Percentiles rank a stretch among this genome's conserved stretches.
These are phyloP conservation scores for Carcinoscorpius rotundicauda DNA, from an alignment of 1,140 invertebrate species.

Conservation along the genomic window DNA sequence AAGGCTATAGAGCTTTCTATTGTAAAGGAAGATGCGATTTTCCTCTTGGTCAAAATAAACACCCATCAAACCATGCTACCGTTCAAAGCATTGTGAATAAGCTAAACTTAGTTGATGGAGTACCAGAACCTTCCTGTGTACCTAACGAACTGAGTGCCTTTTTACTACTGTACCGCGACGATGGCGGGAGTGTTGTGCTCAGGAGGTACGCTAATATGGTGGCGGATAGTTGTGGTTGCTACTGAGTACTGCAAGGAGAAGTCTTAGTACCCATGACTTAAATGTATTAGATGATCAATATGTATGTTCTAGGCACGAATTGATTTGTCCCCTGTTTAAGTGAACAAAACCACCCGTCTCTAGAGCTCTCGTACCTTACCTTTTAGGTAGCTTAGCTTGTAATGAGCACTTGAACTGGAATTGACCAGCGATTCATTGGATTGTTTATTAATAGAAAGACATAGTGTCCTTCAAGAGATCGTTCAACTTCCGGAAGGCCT, in stretches of 20 bases:
- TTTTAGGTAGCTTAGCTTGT: too few species aligned
- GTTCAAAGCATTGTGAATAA: constrained; percentile 83
- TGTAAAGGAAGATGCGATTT: constrained; percentile 88
- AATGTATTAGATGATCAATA: too few species aligned
- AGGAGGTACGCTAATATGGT: constrained; percentile 93
- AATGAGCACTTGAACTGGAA: too few species aligned
- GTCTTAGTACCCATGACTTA: too few species aligned
- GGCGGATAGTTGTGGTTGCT: constrained; percentile 86
- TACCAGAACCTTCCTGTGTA: constrained; percentile 71
- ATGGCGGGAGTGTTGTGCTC: constrained; percentile 71
- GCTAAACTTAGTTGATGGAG: constrained; percentile 48
- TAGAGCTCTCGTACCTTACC: too few species aligned
- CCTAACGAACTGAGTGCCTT: constrained; percentile 75
- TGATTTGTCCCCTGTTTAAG: too few species aligned
- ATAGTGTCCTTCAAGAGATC: too few species aligned
- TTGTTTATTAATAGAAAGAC: too few species aligned
- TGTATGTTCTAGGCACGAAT: too few species aligned
- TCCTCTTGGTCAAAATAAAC: constrained; percentile 64
- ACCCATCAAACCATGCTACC: constrained; percentile 90
- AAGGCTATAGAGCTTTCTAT: constrained; percentile 81
- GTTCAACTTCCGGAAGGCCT: too few species aligned
- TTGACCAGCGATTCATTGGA: too few species aligned
- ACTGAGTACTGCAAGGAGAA: constrained; percentile 36
- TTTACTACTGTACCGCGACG: constrained; percentile 80
- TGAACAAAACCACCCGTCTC: too few species aligned